Base-by-base conservation (phyloP, 2,797 vertebrate species). In the Sylvilagus floridanus region DNA sequence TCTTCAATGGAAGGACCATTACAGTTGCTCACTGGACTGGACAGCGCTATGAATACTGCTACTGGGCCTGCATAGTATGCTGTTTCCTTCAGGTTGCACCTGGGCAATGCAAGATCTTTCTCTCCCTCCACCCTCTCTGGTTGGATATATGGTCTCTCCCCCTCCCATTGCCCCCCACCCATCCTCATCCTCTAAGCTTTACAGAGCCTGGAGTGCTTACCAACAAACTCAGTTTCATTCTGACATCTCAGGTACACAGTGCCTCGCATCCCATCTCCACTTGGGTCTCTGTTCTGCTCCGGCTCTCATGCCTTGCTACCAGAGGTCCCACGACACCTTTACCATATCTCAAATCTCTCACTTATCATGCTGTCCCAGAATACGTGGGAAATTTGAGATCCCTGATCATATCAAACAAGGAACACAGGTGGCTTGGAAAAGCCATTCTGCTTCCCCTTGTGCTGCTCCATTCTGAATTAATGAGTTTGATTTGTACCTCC, bases 391-490 rank as follows among this genome's bases (percentile, higher is more conserved):
- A 79, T 69, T 9, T 63, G 26, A 8, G 16, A 14, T 32, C 47
- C 24, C 13, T 77, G 22, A 69, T 65, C 66, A 30, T 54, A 73
- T 26, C 30, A 81, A 57, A 37, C 13, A 83, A n/a, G 54, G 60
- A 62, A 65, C 14, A 72, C 1, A n/a, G 22, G 12, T 84, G 37
- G n/a, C 65, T 71, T 84, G 54, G 54, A 35, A 85, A 81, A 85
- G 28, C 11, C 37, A 69, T 84, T 94, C 37, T 92, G 30, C 3
- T 62, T 47, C 7, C 84, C 66, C 57, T 11, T 52, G 65, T 89
- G 50, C 8, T 24, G 54, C 62, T 26, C 62, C 52, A 24, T 19
- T 63, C 4, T 72, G 12, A 84, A 9, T 24, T 4, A 14, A 42
- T 4, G 5, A 89, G 21, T 66, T 66, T 82, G 22, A 5, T 83